Percentiles rank a stretch among this genome's conserved stretches.
These are phyloP conservation scores for Lymantria monacha DNA, from an alignment of 2,888 invertebrate genomes.

Conservation along the genomic window DNA sequence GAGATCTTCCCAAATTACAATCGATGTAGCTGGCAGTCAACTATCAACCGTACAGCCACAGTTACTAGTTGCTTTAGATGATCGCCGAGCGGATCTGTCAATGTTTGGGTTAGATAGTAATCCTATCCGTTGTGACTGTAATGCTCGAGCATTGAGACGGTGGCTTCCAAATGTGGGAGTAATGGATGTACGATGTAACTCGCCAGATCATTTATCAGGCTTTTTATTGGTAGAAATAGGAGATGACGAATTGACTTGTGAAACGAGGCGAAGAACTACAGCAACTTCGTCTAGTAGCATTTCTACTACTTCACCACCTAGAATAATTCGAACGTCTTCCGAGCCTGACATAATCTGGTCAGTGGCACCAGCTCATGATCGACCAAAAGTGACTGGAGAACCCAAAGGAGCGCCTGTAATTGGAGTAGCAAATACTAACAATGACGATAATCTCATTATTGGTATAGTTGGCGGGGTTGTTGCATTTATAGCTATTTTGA, in stretches of 20 bases:
- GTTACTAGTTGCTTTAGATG: constrained; percentile 90
- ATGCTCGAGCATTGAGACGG: constrained; percentile 88
- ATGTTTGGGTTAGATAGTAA: constrained; percentile 89
- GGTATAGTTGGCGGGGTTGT: constrained; percentile 97
- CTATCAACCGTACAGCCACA: constrained; percentile 89
- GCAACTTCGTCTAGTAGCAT: constrained; percentile 54
- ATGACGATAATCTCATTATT: constrained; percentile 96
- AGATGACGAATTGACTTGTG: constrained; percentile 92
- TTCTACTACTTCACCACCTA: constrained; percentile 70
- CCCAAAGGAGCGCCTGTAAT: constrained; percentile 83
- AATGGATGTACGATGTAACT: constrained; percentile 84
- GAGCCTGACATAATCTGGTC: constrained; percentile 96
- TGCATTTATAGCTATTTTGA: constrained; percentile 93
- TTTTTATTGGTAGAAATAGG: constrained; percentile 88
- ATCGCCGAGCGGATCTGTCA: constrained; percentile 88
- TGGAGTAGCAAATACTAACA: constrained; percentile 84
- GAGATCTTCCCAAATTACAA: constrained; percentile 89
- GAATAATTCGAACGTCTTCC: constrained; percentile 83
- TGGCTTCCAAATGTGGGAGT: constrained; percentile 88
- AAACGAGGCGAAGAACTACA: constrained; percentile 83
- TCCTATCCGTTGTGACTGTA: constrained; percentile 93
- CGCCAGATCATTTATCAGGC: constrained; percentile 87
- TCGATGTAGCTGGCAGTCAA: constrained; percentile 91
- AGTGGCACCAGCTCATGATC: constrained; percentile 86
- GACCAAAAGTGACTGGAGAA: constrained; percentile 80